Percentiles rank a stretch among this genome's conserved stretches.
Conservation (phyloP, 2,888 invertebrate genomes). For the Pollenia angustigena region DNA sequence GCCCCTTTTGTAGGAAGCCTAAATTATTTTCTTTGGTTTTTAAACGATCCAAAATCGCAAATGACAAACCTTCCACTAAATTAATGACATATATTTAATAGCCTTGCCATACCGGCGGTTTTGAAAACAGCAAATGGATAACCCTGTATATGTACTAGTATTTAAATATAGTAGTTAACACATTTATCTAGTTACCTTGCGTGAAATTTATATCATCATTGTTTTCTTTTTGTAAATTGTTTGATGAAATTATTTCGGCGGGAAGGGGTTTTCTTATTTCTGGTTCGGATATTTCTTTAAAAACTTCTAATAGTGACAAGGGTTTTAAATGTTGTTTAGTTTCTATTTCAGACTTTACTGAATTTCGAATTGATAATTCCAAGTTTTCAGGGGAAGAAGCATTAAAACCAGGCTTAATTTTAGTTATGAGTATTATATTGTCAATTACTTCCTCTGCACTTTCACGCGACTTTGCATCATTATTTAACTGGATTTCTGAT, state of each 20-base stretch:
- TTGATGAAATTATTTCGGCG: slow-evolving; percentile 64
- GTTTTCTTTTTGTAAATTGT: not conserved
- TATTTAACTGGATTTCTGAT: too few species aligned
- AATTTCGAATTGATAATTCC: slow-evolving; percentile 79
- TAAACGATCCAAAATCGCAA: too few species aligned
- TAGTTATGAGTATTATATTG: too few species aligned
- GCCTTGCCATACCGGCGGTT: too few species aligned
- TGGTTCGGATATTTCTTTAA: slow-evolving; percentile 72
- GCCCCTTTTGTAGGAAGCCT: too few species aligned
- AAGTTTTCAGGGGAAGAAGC: slow-evolving; percentile 61
- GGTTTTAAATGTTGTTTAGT: slow-evolving; percentile 67
- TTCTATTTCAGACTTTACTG: slow-evolving; percentile 78
- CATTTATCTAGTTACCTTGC: slow-evolving; percentile 16
- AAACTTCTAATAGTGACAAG: slow-evolving; percentile 56
- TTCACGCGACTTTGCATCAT: too few species aligned
- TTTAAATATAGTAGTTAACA: not conserved
- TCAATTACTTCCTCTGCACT: too few species aligned
- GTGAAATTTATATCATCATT: not conserved
- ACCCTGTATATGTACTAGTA: too few species aligned
- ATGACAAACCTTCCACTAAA: too few species aligned
- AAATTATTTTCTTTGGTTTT: too few species aligned
- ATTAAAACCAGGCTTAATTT: not conserved
- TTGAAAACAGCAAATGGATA: too few species aligned
- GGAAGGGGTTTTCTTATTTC: slow-evolving; percentile 71
- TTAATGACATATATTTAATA: too few species aligned